Conservation (phyloP, 2,888 invertebrate genomes). For the Ctena decussata region DNA sequence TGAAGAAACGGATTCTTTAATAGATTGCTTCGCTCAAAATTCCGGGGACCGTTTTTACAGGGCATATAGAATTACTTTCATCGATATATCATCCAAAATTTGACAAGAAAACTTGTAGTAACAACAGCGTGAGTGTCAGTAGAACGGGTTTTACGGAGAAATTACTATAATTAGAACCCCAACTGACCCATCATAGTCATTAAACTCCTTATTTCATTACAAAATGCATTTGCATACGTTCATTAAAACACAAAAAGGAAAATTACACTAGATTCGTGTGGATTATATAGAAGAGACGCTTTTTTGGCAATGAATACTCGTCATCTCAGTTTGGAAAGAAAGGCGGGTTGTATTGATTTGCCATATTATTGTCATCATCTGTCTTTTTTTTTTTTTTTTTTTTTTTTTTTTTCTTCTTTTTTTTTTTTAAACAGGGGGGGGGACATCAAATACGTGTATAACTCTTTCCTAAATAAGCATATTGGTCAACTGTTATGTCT, state of each 20-base stretch:
- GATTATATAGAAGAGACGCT: too few relatives aligned
- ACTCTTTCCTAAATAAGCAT: too few relatives aligned
- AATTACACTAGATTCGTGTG: slow-evolving; percentile 22
- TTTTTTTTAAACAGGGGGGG: too few relatives aligned
- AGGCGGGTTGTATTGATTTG: too few relatives aligned
- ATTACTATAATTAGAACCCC: slow-evolving; percentile 67
- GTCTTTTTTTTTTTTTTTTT: too few relatives aligned
- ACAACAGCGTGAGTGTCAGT: slow-evolving; percentile 65
- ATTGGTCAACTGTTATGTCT: too few relatives aligned
- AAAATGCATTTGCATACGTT: slow-evolving; percentile 71
- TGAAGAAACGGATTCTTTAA: slow-evolving; percentile 5
- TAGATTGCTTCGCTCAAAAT: slow-evolving; percentile 6
- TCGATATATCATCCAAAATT: slow-evolving; percentile 66
- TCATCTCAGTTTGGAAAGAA: too few relatives aligned
- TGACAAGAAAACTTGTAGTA: slow-evolving; percentile 69
- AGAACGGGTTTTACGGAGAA: slow-evolving; percentile 53
- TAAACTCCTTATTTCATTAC: slow-evolving; percentile 66
- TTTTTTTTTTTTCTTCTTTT: too few relatives aligned
- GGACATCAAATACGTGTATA: too few relatives aligned
- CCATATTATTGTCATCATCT: too few relatives aligned
- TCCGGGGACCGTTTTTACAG: slow-evolving; percentile 64
- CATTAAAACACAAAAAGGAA: slow-evolving; percentile 63
- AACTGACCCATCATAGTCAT: slow-evolving; percentile 66
- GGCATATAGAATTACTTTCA: slow-evolving; percentile 52
- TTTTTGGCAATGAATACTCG: too few relatives aligned